Evolutionary conservation across 2,113 vertebrate genomes (phyloP).

Genomic region (Halcyon senegalensis): DNA sequence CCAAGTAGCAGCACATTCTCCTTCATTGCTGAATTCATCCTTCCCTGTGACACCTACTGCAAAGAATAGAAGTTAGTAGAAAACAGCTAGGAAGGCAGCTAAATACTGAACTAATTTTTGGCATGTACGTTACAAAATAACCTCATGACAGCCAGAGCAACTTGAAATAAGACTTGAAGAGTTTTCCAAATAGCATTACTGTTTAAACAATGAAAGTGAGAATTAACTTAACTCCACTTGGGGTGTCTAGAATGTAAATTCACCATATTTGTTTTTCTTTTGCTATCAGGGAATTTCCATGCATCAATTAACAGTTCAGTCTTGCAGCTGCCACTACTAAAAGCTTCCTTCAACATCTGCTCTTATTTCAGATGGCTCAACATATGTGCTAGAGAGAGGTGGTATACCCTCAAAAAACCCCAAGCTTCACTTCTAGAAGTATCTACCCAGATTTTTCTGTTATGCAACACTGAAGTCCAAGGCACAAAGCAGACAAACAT

Average conservation of each 20-base stretch:
- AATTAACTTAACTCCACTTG: background rate
- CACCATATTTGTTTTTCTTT: background rate
- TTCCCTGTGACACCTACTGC: background rate
- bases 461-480: background rate
- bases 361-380: background rate
- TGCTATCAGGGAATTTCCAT: background rate
- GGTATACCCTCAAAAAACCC: fast-evolving
- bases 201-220: background rate
- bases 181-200: background rate
- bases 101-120: background rate
- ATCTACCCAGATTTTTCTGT: background rate
- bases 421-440: background rate
- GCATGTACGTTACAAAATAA: background rate
- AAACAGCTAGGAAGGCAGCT: background rate
- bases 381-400: too few relatives aligned
- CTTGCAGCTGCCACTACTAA: background rate
- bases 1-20: constrained; percentile 81
- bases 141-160: background rate
- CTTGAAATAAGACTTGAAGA: background rate
- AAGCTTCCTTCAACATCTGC: background rate
- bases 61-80: background rate
- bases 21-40: constrained; percentile 58
- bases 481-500: background rate
- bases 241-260: background rate
- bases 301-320: background rate